A percentile compares a stretch with the other conserved stretches of the same genome.
phyloP scores from a whole-genome alignment of 53 echinoderm and acorn worm genomes.

The Luidia sarsii region DNA sequence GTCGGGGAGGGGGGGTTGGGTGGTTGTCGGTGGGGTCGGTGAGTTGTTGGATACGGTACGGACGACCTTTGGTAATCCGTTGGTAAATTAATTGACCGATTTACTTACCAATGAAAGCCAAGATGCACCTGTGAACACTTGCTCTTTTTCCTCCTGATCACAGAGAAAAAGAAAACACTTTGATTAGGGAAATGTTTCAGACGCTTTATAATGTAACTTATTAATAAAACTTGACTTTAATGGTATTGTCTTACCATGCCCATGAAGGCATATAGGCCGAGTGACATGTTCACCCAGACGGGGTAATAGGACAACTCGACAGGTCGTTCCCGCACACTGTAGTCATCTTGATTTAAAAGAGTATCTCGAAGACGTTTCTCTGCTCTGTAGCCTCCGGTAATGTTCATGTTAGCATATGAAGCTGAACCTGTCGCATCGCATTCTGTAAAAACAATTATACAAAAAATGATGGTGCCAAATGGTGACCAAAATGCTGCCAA shows the following conservation, averaged over 20 bases:
- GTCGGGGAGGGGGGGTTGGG: too few relatives aligned
- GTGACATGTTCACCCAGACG: background rate
- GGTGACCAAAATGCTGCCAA: too few relatives aligned
- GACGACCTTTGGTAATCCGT: background rate
- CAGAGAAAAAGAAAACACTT: background rate
- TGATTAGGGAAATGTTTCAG: too few relatives aligned
- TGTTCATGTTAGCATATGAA: too few relatives aligned
- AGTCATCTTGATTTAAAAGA: background rate
- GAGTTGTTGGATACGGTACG: too few relatives aligned
- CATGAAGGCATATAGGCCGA: conserved; percentile 6
- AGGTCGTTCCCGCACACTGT: conserved; percentile 9
- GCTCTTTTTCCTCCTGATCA: conserved; percentile 14
- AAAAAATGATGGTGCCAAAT: too few relatives aligned
- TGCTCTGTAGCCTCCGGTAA: too few relatives aligned
- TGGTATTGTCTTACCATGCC: background rate
- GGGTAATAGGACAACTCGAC: background rate
- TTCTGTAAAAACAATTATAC: too few relatives aligned
- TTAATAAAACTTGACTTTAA: background rate
- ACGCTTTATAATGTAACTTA: background rate
- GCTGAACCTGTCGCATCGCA: too few relatives aligned
- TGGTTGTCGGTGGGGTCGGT: too few relatives aligned
- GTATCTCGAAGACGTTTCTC: conserved; percentile 7
- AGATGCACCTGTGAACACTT: conserved; percentile 7
- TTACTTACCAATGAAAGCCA: conserved; percentile 19
- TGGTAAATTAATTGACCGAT: background rate